Evolutionary conservation across 2,797 vertebrate genomes (phyloP).

Genomic region (Anas acuta): DNA sequence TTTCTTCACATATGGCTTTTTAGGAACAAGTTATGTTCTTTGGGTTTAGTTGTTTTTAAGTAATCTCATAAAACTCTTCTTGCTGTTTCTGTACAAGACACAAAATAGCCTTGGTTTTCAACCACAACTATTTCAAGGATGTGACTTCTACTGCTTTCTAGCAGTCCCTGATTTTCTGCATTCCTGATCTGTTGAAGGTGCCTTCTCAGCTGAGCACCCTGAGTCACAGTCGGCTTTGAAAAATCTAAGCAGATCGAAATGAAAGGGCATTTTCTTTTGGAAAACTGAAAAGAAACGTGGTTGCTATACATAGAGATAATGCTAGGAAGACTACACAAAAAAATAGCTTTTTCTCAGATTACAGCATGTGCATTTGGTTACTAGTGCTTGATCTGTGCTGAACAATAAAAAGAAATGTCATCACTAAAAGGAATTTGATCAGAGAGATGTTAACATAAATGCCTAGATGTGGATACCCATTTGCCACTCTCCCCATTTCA

Average conservation of each 20-base stretch:
- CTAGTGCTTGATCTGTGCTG: conserved; percentile 38
- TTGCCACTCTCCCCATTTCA: conserved; percentile 19
- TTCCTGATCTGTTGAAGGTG: neutral
- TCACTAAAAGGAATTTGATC: conserved; percentile 34
- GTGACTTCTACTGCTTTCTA: neutral
- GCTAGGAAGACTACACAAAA: conserved; percentile 14
- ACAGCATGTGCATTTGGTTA: conserved; percentile 23
- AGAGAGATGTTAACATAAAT: conserved; percentile 32
- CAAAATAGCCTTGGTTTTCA: conserved; percentile 8
- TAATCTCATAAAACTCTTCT: conserved; percentile 14
- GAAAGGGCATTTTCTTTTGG: conserved; percentile 31
- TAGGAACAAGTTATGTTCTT: conserved; percentile 33
- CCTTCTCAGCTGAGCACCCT: neutral
- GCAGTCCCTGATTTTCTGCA: conserved; percentile 10
- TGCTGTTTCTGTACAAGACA: conserved; percentile 18
- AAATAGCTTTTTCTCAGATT: conserved; percentile 60
- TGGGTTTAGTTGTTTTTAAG: conserved; percentile 36
- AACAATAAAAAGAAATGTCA: conserved; percentile 50
- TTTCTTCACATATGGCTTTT: conserved; percentile 13
- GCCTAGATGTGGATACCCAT: neutral
- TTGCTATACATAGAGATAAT: neutral
- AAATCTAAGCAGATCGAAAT: conserved; percentile 20
- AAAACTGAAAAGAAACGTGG: conserved; percentile 34
- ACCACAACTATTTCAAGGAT: neutral
- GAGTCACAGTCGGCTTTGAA: conserved; percentile 15